These are phyloP conservation scores for Nematopogon swammerdamellus DNA, from an alignment of 2,888 invertebrate genomes.

Conservation along the genomic window DNA sequence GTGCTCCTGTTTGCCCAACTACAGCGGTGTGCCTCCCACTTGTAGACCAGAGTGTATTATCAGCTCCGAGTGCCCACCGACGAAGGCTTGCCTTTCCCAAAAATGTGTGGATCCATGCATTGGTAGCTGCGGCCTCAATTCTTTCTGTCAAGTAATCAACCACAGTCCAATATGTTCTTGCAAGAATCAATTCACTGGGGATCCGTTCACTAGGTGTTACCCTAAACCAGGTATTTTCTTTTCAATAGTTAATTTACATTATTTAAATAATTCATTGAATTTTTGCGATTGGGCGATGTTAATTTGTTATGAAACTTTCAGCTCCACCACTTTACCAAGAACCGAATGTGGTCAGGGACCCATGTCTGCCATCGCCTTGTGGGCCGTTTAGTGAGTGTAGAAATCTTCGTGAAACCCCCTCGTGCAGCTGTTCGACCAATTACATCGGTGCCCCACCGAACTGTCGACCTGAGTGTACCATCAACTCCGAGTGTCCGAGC, in stretches of 20 bases:
- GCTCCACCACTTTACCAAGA: constrained; percentile 7
- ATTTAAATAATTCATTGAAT: too few species aligned
- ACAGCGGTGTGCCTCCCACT: constrained; percentile 62
- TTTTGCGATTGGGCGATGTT: too few species aligned
- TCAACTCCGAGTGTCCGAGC: constrained; percentile 73
- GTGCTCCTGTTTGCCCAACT: constrained; percentile 66
- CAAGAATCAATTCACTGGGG: constrained; percentile 56
- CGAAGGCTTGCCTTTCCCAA: constrained; percentile 64
- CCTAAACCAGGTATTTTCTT: constrained; percentile 38
- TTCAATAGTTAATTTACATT: too few species aligned
- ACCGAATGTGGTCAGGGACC: constrained; percentile 34
- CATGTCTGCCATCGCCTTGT: constrained; percentile 64
- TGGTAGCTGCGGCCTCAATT: constrained; percentile 69
- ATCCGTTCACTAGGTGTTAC: constrained; percentile 63
- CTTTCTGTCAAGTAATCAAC: constrained; percentile 69
- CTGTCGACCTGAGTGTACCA: constrained; percentile 66
- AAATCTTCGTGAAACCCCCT: constrained; percentile 55
- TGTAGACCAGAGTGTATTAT: constrained; percentile 72
- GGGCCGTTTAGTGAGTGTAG: constrained; percentile 66
- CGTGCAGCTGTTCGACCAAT: constrained; percentile 61
- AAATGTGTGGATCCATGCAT: constrained; percentile 72
- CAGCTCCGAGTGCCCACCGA: constrained; percentile 66
- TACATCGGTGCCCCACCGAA: constrained; percentile 70
- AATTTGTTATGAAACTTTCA: background rate
- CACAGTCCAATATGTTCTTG: constrained; percentile 72